Percentiles rank a stretch among this genome's conserved stretches.
Evolutionary conservation across 2,888 invertebrate genomes (phyloP).

Genomic region (Pardosa pseudoannulata): DNA sequence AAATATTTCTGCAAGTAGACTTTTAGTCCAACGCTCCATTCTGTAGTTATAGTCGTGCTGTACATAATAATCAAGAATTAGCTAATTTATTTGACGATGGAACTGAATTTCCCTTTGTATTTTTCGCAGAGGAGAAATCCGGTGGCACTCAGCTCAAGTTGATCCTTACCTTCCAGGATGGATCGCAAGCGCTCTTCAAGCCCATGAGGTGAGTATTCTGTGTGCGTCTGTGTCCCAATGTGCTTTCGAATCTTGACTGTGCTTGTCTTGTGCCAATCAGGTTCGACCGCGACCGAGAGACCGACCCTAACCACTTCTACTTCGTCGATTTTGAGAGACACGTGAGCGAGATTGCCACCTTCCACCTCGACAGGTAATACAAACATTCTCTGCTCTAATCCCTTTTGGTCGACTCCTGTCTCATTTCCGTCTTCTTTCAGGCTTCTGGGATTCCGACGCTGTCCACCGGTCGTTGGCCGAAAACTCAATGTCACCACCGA

Average conservation of each 20-base stretch:
- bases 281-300: conserved; percentile 96
- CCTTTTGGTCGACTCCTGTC: too few relatives aligned
- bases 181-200: conserved; percentile 95
- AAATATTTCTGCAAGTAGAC: too few relatives aligned
- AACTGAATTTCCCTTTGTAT: not conserved
- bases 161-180: conserved; percentile 93
- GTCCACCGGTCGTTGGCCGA: conserved; percentile 96
- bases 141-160: conserved; percentile 98
- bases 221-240: too few relatives aligned
- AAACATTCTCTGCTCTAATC: not conserved
- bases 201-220: conserved; percentile 99
- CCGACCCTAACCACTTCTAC: conserved; percentile 99
- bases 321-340: conserved; percentile 99
- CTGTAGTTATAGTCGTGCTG: too few relatives aligned
- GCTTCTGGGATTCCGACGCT: conserved; percentile 92
- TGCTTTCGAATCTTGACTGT: too few relatives aligned
- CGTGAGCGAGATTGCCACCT: conserved; percentile 98
- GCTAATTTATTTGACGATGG: too few relatives aligned
- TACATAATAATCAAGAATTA: too few relatives aligned
- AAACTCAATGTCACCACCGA: conserved; percentile 96
- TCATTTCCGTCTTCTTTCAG: too few relatives aligned
- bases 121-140: conserved; percentile 91
- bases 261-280: conserved; percentile 80
- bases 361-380: conserved; percentile 96
- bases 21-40: too few relatives aligned